phyloP scores from a whole-genome alignment of 64 coral and sea anemone species.

The Exaiptasia diaphana region DNA sequence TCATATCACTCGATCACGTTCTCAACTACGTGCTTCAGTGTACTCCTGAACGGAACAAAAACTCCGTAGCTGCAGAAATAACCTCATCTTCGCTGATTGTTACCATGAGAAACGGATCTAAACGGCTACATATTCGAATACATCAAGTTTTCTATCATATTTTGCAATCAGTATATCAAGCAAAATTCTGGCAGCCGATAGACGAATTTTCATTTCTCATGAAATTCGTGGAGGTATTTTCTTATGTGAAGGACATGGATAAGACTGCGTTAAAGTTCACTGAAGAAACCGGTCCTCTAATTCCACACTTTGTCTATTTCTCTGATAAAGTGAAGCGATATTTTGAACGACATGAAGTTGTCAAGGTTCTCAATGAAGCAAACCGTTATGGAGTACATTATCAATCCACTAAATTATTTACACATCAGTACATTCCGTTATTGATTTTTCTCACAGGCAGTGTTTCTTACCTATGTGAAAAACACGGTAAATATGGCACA shows the following conservation, averaged over 20 bases:
- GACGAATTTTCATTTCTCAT: neutral
- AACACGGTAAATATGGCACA: neutral
- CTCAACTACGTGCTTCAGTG: neutral
- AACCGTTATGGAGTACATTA: neutral
- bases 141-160: neutral
- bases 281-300: neutral
- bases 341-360: no score
- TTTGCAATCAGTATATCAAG: no score
- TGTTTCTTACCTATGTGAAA: no score
- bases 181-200: neutral
- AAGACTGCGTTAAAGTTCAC: neutral
- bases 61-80: neutral
- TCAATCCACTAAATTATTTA: neutral
- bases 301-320: neutral
- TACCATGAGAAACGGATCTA: neutral
- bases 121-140: neutral
- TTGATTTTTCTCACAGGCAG: no score
- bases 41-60: neutral
- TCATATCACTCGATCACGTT: neutral
- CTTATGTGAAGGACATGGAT: neutral
- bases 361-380: neutral
- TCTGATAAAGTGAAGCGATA: neutral
- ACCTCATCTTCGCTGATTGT: neutral
- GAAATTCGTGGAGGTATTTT: neutral
- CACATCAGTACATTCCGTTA: no score